These are phyloP conservation scores for Xyrichtys novacula DNA, from an alignment of 2,797 vertebrate species.

Conservation along the genomic window DNA sequence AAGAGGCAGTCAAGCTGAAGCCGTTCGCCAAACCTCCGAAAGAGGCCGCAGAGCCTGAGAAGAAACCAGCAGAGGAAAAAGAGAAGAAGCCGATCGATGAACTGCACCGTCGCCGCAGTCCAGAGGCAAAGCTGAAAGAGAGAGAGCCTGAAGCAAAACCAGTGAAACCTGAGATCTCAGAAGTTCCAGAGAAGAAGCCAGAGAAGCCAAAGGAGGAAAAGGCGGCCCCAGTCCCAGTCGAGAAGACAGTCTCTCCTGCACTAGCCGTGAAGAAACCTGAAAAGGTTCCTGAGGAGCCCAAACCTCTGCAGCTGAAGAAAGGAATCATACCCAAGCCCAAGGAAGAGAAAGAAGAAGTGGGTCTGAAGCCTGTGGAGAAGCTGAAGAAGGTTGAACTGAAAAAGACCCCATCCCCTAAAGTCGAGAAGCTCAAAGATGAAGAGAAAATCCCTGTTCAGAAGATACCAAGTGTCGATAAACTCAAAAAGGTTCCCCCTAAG, in stretches of 20 bases:
- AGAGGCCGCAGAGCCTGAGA: conserved; percentile 70
- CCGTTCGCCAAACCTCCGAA: conserved; percentile 76
- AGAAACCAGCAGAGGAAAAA: conserved; percentile 72
- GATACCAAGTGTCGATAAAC: conserved; percentile 70
- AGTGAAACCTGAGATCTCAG: conserved; percentile 64
- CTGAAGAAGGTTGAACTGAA: conserved; percentile 79
- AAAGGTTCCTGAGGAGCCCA: conserved; percentile 75
- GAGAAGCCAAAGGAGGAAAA: conserved; percentile 64
- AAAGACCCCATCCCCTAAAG: conserved; percentile 82
- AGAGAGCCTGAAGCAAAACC: conserved; percentile 48
- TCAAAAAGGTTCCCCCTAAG: conserved; percentile 75
- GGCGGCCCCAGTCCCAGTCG: conserved; percentile 50
- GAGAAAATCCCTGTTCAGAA: conserved; percentile 70
- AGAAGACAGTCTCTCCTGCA: conserved; percentile 65
- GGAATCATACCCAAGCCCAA: conserved; percentile 67
- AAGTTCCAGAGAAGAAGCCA: conserved; percentile 63
- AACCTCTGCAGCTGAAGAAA: conserved; percentile 77
- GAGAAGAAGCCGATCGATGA: conserved; percentile 68
- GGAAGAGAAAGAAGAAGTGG: conserved; percentile 76
- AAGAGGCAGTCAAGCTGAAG: conserved; percentile 78
- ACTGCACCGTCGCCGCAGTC: conserved; percentile 41
- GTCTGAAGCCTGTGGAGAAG: conserved; percentile 78
- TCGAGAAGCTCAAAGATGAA: conserved; percentile 75
- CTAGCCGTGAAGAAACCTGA: conserved; percentile 74
- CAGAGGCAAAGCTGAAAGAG: conserved; percentile 68